Evolutionary conservation across 2,113 vertebrate genomes (phyloP).

Genomic region (Pholis gunnellus): DNA sequence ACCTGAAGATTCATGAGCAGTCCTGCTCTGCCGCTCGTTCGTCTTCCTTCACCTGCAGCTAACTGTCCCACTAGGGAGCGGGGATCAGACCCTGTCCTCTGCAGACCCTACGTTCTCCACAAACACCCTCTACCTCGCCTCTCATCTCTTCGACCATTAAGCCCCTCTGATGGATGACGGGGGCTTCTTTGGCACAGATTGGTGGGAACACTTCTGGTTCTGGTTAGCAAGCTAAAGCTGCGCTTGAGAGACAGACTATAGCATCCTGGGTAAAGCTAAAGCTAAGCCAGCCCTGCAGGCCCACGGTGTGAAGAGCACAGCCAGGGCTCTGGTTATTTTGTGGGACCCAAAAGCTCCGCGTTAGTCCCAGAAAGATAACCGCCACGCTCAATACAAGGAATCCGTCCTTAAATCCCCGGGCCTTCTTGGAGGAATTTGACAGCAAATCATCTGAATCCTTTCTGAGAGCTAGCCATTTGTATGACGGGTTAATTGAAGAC

Average conservation of each 20-base stretch:
- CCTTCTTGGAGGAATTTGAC: slow-evolving; percentile 19
- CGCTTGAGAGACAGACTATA: slow-evolving; percentile 65
- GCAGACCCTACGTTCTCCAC: slow-evolving; percentile 36
- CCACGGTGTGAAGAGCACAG: slow-evolving; percentile 37
- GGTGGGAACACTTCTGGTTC: slow-evolving; percentile 89
- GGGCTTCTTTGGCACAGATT: slow-evolving; percentile 81
- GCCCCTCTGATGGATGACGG: slow-evolving; percentile 85
- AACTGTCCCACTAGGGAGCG: slow-evolving; percentile 69
- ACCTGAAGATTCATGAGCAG: slow-evolving; percentile 77
- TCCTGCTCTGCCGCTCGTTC: slow-evolving; percentile 71
- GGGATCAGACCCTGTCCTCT: slow-evolving; percentile 65
- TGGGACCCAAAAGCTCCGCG: slow-evolving; percentile 25
- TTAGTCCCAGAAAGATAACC: slow-evolving; percentile 46
- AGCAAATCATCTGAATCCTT: slow-evolving; percentile 39
- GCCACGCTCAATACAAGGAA: slow-evolving; percentile 28
- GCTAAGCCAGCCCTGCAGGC: slow-evolving; percentile 63
- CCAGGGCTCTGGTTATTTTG: slow-evolving; percentile 23
- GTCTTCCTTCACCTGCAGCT: slow-evolving; percentile 79
- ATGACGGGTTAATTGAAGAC: slow-evolving; percentile 41
- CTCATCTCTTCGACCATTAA: slow-evolving; percentile 72
- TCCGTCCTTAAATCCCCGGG: slow-evolving; percentile 47
- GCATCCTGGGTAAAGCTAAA: slow-evolving; percentile 70
- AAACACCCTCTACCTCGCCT: slow-evolving; percentile 50
- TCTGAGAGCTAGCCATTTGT: slow-evolving; percentile 34
- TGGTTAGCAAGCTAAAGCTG: slow-evolving; percentile 83